Conservation (phyloP, 2,888 invertebrate genomes). For the Heliconius hortense region DNA sequence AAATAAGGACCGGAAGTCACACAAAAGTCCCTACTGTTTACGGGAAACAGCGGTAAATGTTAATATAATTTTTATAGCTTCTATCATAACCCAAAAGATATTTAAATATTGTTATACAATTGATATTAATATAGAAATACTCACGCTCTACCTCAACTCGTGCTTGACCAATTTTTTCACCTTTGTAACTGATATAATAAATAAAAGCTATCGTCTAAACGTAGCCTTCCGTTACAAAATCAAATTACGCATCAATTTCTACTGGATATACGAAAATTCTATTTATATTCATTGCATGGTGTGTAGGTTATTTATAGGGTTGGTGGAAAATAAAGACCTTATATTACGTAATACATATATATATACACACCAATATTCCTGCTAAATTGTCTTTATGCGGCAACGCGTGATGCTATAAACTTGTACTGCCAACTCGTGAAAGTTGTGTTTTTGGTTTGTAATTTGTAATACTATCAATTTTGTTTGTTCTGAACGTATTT, state of each 20-base stretch:
- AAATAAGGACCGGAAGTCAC: too few relatives aligned
- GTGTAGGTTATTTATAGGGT: slow-evolving; percentile 13
- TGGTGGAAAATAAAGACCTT: background rate
- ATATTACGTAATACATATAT: background rate
- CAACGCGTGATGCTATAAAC: background rate
- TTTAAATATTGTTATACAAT: background rate
- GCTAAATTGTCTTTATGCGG: slow-evolving; percentile 14
- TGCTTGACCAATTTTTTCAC: background rate
- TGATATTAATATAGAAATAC: background rate
- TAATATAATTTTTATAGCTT: background rate
- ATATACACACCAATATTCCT: slow-evolving; percentile 5
- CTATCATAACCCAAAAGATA: background rate
- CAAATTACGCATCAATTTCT: slow-evolving; percentile 22
- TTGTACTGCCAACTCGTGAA: slow-evolving; percentile 1
- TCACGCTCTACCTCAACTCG: background rate
- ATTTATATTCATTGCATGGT: slow-evolving; percentile 28
- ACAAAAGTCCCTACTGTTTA: background rate
- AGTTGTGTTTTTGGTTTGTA: background rate
- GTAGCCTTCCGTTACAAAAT: slow-evolving; percentile 14
- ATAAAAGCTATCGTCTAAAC: slow-evolving; percentile 13
- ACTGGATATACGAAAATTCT: slow-evolving; percentile 19
- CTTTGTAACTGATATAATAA: background rate
- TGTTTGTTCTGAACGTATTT: background rate
- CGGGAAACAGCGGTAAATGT: background rate
- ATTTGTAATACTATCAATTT: background rate